phyloP scores from a whole-genome alignment of 2,888 invertebrate genomes.

The Endotricha flammealis region DNA sequence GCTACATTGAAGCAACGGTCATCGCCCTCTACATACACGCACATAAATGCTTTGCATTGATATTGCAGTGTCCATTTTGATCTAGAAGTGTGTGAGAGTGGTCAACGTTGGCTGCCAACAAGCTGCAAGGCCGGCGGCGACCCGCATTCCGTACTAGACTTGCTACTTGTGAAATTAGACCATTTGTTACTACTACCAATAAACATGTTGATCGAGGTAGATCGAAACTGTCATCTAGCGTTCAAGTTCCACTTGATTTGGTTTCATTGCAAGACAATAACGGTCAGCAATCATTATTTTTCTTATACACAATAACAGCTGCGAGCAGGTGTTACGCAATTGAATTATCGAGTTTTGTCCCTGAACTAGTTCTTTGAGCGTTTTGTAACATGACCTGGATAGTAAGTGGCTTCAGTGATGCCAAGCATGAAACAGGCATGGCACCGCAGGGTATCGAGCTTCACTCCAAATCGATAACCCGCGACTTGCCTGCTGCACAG shows the following conservation, averaged over 20 bases:
- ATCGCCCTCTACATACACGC: slow-evolving; percentile 38
- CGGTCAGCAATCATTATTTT: slow-evolving; percentile 1
- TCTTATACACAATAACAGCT: slow-evolving; percentile 22
- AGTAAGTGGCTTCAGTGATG: slow-evolving; percentile 41
- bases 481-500: too few species aligned
- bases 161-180: slow-evolving; percentile 65
- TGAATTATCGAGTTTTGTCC: slow-evolving; percentile 57
- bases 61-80: slow-evolving; percentile 46
- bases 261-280: neutral
- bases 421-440: slow-evolving; percentile 11
- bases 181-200: slow-evolving; percentile 52
- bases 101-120: slow-evolving; percentile 69
- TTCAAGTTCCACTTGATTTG: neutral
- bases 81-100: slow-evolving; percentile 59
- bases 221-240: slow-evolving; percentile 6
- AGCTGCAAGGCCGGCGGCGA: slow-evolving; percentile 68
- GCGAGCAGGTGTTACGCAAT: slow-evolving; percentile 49
- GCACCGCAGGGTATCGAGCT: slow-evolving; percentile 21
- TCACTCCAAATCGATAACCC: slow-evolving; percentile 29
- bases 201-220: slow-evolving; percentile 17
- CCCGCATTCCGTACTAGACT: slow-evolving; percentile 66
- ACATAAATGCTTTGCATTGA: slow-evolving; percentile 36
- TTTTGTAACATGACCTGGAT: slow-evolving; percentile 64
- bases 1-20: slow-evolving; percentile 32
- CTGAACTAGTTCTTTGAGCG: slow-evolving; percentile 63